phyloP scores from a whole-genome alignment of 92 coral and sea anemone genomes.

The Heteractis magnifica region DNA sequence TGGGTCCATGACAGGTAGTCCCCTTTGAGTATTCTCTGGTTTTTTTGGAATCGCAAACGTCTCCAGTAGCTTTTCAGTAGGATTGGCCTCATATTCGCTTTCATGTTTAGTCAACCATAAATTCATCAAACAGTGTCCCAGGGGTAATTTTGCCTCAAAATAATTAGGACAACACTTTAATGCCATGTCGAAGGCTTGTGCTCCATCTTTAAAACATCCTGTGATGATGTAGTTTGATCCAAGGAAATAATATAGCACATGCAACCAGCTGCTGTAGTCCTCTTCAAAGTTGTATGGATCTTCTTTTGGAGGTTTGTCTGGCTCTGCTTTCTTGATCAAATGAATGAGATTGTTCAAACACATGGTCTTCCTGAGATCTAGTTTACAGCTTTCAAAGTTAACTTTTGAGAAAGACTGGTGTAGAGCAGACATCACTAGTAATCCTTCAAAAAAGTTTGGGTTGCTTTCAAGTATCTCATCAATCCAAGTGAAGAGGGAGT shows the following conservation, averaged over 20 bases:
- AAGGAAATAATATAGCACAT: slow-evolving; percentile 42
- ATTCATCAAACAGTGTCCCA: slow-evolving; percentile 36
- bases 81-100: not conserved
- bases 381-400: slow-evolving; percentile 11
- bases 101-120: not conserved
- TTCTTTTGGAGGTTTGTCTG: slow-evolving; percentile 33
- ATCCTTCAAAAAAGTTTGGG: slow-evolving; percentile 60
- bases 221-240: slow-evolving; percentile 44
- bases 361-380: slow-evolving; percentile 37
- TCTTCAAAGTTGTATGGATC: slow-evolving; percentile 48
- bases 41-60: not conserved
- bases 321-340: slow-evolving; percentile 54
- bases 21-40: slow-evolving; percentile 6
- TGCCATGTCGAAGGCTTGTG: slow-evolving; percentile 73
- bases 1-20: slow-evolving; percentile 16
- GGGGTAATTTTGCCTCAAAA: slow-evolving; percentile 58
- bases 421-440: slow-evolving; percentile 28
- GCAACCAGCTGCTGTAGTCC: slow-evolving; percentile 71
- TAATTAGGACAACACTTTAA: slow-evolving; percentile 45
- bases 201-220: slow-evolving; percentile 32
- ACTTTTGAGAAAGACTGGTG: not conserved
- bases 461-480: slow-evolving; percentile 14
- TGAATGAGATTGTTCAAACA: slow-evolving; percentile 47
- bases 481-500: not conserved
- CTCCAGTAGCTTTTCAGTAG: not conserved